phyloP scores from a whole-genome alignment of 2,888 invertebrate species.

The Trachelus tabidus region DNA sequence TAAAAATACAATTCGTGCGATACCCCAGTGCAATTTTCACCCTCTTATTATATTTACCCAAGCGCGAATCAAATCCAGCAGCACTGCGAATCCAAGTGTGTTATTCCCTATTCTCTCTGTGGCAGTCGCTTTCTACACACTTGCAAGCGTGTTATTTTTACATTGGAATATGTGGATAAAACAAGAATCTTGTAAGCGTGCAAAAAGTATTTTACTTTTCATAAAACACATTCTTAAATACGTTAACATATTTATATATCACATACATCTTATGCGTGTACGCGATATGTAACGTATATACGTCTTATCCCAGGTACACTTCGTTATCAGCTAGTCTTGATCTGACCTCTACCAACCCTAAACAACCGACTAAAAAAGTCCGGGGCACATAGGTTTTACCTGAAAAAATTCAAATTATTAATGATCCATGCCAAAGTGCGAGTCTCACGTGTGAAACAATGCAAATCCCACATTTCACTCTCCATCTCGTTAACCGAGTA shows the following conservation, averaged over 20 bases:
- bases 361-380: background rate
- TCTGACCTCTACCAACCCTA: background rate
- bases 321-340: background rate
- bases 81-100: too few relatives aligned
- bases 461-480: background rate
- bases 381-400: background rate
- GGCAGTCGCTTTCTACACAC: too few relatives aligned
- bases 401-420: background rate
- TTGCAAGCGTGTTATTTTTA: too few relatives aligned
- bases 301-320: background rate
- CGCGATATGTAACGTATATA: background rate
- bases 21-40: background rate
- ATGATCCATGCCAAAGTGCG: background rate
- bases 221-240: too few relatives aligned
- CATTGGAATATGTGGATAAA: too few relatives aligned
- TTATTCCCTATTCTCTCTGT: too few relatives aligned
- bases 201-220: background rate
- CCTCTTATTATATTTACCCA: background rate
- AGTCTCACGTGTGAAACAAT: background rate
- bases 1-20: background rate
- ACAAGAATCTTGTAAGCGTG: too few relatives aligned
- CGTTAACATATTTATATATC: too few relatives aligned
- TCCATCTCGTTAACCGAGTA: background rate
- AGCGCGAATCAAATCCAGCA: background rate
- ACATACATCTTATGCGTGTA: too few relatives aligned